A percentile compares a stretch with the other conserved stretches of the same genome.
These are phyloP conservation scores for Castor canadensis DNA, from an alignment of 2,113 vertebrate genomes.

Conservation along the genomic window DNA sequence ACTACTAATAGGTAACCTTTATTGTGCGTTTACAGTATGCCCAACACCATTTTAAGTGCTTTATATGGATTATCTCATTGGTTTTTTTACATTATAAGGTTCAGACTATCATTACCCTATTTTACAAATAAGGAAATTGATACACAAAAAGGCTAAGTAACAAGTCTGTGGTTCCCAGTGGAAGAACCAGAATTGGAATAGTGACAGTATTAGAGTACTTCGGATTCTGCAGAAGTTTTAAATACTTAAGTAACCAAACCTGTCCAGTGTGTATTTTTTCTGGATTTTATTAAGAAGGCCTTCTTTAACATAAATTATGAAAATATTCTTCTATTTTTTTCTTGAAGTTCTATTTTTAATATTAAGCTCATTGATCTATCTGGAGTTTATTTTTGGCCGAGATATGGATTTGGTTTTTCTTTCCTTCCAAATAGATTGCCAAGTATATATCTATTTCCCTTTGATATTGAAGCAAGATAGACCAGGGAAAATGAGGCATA, in stretches of 20 bases:
- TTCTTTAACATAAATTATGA: slow-evolving; percentile 14
- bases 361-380: not conserved
- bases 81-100: not conserved
- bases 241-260: not conserved
- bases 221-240: not conserved
- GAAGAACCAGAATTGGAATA: not conserved
- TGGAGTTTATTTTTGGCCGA: slow-evolving; percentile 18
- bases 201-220: not conserved
- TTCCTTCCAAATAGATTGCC: not conserved
- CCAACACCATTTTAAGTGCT: not conserved
- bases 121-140: not conserved
- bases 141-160: not conserved
- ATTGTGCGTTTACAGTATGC: not conserved
- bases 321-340: slow-evolving; percentile 38
- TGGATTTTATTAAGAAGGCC: not conserved
- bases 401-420: not conserved
- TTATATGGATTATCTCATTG: not conserved
- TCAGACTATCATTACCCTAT: not conserved
- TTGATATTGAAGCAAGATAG: no score
- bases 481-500: no score
- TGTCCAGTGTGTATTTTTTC: not conserved
- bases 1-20: not conserved
- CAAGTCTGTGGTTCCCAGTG: not conserved
- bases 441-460: not conserved
- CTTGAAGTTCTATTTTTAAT: slow-evolving; percentile 21